Base-by-base conservation (phyloP, 2,113 vertebrate species). In the Colossoma macropomum region DNA sequence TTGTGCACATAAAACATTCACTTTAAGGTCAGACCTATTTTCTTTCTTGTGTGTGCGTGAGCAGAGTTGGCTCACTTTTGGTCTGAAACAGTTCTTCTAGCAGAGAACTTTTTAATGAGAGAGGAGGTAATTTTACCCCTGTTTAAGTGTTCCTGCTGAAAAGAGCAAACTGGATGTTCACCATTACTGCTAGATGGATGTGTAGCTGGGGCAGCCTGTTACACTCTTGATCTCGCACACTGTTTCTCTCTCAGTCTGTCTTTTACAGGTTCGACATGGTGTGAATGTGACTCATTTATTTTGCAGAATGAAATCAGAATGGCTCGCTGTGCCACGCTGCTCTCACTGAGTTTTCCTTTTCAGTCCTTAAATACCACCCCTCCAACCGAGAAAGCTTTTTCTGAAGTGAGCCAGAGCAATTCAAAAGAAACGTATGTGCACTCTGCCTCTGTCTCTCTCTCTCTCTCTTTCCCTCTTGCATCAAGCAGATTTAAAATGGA, bases 331-430 rank as follows among this genome's bases (percentile, higher is more conserved):
- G 78, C 59, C 34, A 66, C 41, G 59, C 34, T 66, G 70, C 65
- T 74, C 75, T 41, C 60, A 59, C 72, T 1, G 69, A 77, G 73
- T 54, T 62, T 77, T 56, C 34, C 59, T 65, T 76, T 84, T 86
- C 81, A 80, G 41, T 34, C 82, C 69, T 30, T 80, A 80, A 86
- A 84, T 83, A 66, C 75, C 82, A 80, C 56, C 75, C 68, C 85
- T 76, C 45, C 73, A 86, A 30, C 66, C 8, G 27, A 84, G 65
- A 75, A 13, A 30, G 54, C 19, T 59, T 73, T 76, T 86, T 65
- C 52, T 77, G 27, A 8, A 34, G 50, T 21, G 1, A 19, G 19
- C 54, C 70, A 79, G n/a, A 38, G 48, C 25, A 78, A 66, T 79
- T 82, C 62, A 82, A 34, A 9, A 25, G 45, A 19, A 15, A 52